Evolutionary conservation across 2,113 vertebrate species (phyloP).

Genomic region (Pseudopodoces humilis): DNA sequence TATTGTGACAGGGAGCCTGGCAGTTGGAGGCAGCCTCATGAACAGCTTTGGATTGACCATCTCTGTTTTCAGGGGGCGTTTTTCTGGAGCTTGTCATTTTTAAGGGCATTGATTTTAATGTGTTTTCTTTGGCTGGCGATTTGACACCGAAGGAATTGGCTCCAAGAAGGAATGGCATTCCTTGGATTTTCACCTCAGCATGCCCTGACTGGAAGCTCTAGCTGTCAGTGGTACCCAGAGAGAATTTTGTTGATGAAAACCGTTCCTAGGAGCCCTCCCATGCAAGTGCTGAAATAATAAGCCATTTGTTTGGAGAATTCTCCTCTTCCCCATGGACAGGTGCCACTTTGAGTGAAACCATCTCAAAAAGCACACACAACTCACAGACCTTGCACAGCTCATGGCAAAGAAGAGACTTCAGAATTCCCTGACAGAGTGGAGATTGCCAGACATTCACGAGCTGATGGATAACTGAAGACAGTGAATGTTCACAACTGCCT

Average conservation of each 20-base stretch:
- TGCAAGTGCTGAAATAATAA: neutral
- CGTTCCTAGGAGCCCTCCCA: neutral
- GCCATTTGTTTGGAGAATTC: neutral
- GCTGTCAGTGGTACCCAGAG: neutral
- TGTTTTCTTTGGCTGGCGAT: conserved; percentile 35
- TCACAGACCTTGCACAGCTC: neutral
- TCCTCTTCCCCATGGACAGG: neutral
- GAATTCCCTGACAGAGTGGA: neutral
- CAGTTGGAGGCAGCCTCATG: neutral
- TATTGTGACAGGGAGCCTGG: neutral
- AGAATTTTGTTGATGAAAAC: conserved; percentile 17
- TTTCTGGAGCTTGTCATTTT: neutral
- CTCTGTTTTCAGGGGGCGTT: neutral
- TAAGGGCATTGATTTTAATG: neutral
- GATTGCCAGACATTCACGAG: neutral
- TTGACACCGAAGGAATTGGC: neutral
- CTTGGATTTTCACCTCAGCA: conserved; percentile 11
- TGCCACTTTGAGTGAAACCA: neutral
- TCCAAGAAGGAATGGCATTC: conserved; percentile 1
- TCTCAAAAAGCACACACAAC: neutral
- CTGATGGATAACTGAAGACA: neutral
- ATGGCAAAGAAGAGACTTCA: rapidly evolving
- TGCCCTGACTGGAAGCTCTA: neutral
- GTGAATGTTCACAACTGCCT: neutral
- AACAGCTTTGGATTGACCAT: neutral